Evolutionary conservation across 2,888 invertebrate species (phyloP), one percentile per base, ranked within the genome.

Genomic region (Eilema depressum): DNA sequence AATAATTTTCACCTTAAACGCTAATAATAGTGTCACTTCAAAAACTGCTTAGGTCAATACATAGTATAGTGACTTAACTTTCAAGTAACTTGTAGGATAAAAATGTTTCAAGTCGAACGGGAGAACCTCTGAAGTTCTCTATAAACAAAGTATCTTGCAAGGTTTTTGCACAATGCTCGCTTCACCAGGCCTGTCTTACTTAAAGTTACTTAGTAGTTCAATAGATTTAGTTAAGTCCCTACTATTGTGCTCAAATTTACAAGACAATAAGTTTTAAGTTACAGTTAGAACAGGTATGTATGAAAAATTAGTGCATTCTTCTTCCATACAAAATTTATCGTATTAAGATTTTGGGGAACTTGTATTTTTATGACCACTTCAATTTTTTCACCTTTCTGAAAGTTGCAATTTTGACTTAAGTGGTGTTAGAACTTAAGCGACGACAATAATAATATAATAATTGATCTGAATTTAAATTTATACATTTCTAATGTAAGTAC

Each of bases 151-250:
- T 85, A 78, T 79, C 76, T 78, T 68, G 75, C 75, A 78, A 71
- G 82, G 69, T 77, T 79, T 69, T 69, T 70, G 75, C 76, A 83
- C 81, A 83, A 83, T 81, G 68, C 75, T 75, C 77, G 77, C 77
- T 75, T 78, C 85, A 79, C 76, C 69, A 79, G 74, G 68, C 77
- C 74, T 77, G 75, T 76, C 74, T 79, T 75, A 75, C 78, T 69
- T 73, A 77, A 77, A 85, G 75, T 82, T 85, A 82, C 77, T 84
- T 81, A 75, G 74, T 76, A 82, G 80, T 83, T 78, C 79, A 83
- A 85, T 83, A 75, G 71, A 83, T 83, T 83, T 80, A 74, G 73
- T 77, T 80, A 72, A 74, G 77, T 75, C 75, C 30, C 71, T 75
- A 75, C 75, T 78, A 81, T 81, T 81, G 82, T 83, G 66, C 75